Evolutionary conservation across 2,113 vertebrate species (phyloP).

Genomic region (Reinhardtius hippoglossoides): DNA sequence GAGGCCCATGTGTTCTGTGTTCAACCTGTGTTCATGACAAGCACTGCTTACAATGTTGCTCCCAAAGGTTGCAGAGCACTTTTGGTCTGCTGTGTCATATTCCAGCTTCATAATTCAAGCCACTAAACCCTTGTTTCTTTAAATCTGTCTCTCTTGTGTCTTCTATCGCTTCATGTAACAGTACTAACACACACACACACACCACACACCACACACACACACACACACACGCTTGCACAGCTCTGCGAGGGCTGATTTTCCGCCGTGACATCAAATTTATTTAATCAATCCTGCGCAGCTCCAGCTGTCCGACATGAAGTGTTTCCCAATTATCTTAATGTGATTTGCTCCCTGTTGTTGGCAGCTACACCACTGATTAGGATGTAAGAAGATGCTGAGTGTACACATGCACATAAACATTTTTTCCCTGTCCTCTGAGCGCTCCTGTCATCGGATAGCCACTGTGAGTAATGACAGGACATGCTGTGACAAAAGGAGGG

Average conservation of each 20-base stretch:
- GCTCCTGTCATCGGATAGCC: conserved; percentile 54
- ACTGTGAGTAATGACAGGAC: conserved; percentile 65
- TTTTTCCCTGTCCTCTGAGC: conserved; percentile 23
- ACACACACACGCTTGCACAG: neutral
- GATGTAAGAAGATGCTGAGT: conserved; percentile 59
- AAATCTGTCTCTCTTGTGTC: conserved; percentile 2
- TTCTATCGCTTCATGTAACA: conserved; percentile 17
- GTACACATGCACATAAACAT: conserved; percentile 24
- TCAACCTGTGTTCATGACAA: neutral
- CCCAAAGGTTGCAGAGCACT: conserved; percentile 8
- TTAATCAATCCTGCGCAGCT: conserved; percentile 70
- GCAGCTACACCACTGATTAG: conserved; percentile 72
- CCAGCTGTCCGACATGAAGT: conserved; percentile 77
- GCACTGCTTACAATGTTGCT: neutral
- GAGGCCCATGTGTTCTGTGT: too few relatives aligned
- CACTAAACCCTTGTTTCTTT: conserved; percentile 10
- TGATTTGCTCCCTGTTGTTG: conserved; percentile 72
- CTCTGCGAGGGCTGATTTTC: conserved; percentile 40
- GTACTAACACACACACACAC: neutral
- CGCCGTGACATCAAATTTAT: conserved; percentile 72
- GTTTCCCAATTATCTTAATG: conserved; percentile 79
- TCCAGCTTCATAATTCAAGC: neutral
- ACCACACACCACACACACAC: neutral
- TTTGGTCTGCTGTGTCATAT: neutral
- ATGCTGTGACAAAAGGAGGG: conserved; percentile 58